A percentile compares a stretch with the other conserved stretches of the same genome.
These are phyloP conservation scores for Sesia apiformis DNA, from an alignment of 2,888 invertebrate species.

Conservation along the genomic window DNA sequence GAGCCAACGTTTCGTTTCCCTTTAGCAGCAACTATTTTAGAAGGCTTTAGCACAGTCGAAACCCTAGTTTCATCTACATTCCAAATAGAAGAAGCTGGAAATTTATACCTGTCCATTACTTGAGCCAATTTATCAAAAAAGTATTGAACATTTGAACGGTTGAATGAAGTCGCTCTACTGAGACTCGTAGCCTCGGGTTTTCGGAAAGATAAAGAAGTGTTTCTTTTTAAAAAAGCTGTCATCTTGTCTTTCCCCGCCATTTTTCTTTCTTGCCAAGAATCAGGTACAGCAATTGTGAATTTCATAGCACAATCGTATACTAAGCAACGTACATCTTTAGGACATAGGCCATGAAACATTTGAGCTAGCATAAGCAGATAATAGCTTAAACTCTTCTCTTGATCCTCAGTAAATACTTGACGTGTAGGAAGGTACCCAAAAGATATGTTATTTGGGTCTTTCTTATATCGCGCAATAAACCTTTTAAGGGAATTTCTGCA, in stretches of 20 bases:
- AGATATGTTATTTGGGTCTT: slow-evolving; percentile 8
- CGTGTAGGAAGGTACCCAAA: slow-evolving; percentile 5
- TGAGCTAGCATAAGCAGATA: not conserved
- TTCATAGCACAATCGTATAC: not conserved
- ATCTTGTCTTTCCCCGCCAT: not conserved
- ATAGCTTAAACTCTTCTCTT: not conserved
- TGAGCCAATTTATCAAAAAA: slow-evolving; percentile 12
- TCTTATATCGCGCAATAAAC: slow-evolving; percentile 15
- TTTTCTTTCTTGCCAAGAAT: not conserved
- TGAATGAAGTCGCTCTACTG: slow-evolving; percentile 2
- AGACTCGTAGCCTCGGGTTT: not conserved
- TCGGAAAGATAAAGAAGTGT: not conserved
- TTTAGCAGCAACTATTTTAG: not conserved
- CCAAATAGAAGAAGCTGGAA: not conserved
- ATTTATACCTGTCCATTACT: slow-evolving; percentile 7
- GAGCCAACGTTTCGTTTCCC: slow-evolving; percentile 6
- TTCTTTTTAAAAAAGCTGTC: not conserved
- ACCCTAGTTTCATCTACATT: slow-evolving; percentile 10
- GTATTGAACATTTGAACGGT: slow-evolving; percentile 7
- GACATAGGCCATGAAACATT: not conserved
- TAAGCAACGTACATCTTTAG: not conserved
- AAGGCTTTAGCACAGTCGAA: slow-evolving; percentile 8
- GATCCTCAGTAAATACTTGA: slow-evolving; percentile 4
- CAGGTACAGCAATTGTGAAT: not conserved
- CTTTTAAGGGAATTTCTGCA: too few species aligned